A percentile compares a stretch with the other conserved stretches of the same genome.
Conservation (phyloP, 2,888 invertebrate species). For the Drosophila demipolita region DNA sequence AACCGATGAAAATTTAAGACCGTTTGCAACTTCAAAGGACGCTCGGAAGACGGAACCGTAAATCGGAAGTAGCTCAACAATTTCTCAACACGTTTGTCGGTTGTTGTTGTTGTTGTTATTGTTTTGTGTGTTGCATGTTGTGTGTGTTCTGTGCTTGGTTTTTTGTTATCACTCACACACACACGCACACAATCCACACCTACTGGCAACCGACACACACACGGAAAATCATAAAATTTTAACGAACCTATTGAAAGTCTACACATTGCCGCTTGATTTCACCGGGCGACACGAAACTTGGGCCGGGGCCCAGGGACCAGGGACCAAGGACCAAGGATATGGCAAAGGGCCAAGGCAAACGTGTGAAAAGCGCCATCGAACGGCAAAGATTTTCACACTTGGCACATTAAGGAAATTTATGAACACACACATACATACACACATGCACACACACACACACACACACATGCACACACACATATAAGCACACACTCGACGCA, state of each 20-base stretch:
- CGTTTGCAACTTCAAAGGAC: constrained; percentile 57
- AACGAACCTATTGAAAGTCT: constrained; percentile 83
- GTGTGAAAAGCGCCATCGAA: constrained; percentile 83
- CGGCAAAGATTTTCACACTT: constrained; percentile 84
- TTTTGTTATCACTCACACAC: constrained; percentile 48
- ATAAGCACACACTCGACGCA: constrained; percentile 46
- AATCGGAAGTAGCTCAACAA: constrained; percentile 75
- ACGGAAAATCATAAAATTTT: constrained; percentile 81
- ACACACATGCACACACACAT: constrained; percentile 26
- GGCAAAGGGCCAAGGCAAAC: constrained; percentile 59
- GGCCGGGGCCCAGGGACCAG: constrained; percentile 1
- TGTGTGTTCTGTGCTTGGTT: constrained; percentile 27
- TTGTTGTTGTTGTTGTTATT: constrained; percentile 5
- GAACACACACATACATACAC: constrained; percentile 54
- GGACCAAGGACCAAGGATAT: constrained; percentile 19
- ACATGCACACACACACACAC: constrained; percentile 21
- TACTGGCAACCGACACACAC: constrained; percentile 14
- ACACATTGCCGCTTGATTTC: constrained; percentile 81
- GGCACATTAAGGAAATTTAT: constrained; percentile 77
- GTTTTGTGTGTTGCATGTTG: neutral
- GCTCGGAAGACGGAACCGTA: constrained; percentile 28
- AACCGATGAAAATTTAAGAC: constrained; percentile 48
- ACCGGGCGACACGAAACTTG: constrained; percentile 44
- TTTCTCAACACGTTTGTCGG: constrained; percentile 75
- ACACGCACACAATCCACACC: constrained; percentile 34